Percentiles rank a stretch among this genome's conserved stretches.
These are phyloP conservation scores for Archaeoteleia sp. DNA, from an alignment of 2,888 invertebrate genomes.

Conservation along the genomic window DNA sequence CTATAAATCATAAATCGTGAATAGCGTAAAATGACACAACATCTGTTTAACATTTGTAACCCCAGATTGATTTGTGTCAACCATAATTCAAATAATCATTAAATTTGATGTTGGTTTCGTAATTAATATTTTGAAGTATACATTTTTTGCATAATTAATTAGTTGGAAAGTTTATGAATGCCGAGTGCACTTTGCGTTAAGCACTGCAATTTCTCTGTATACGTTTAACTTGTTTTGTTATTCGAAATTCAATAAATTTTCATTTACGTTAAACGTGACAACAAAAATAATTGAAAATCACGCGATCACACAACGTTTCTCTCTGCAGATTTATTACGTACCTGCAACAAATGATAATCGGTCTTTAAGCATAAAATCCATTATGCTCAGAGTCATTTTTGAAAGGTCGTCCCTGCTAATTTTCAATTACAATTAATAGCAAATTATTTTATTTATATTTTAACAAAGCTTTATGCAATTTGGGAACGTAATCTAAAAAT, in stretches of 20 bases:
- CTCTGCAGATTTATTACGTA: slow-evolving; percentile 23
- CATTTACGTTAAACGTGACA: slow-evolving; percentile 11
- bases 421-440: slow-evolving; percentile 17
- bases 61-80: too few species aligned
- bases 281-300: slow-evolving; percentile 19
- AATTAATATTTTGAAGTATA: slow-evolving; percentile 28
- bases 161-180: slow-evolving; percentile 29
- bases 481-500: too few species aligned
- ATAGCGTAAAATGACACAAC: too few species aligned
- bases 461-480: too few species aligned
- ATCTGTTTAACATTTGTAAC: too few species aligned
- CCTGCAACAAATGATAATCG: slow-evolving; percentile 24
- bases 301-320: slow-evolving; percentile 22
- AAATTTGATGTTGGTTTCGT: not conserved
- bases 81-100: too few species aligned
- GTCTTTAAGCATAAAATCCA: slow-evolving; percentile 26
- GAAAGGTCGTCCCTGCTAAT: slow-evolving; percentile 17
- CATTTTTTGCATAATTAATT: slow-evolving; percentile 33
- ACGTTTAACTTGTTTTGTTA: not conserved
- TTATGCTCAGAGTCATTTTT: slow-evolving; percentile 21
- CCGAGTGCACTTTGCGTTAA: slow-evolving; percentile 24
- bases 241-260: slow-evolving; percentile 36
- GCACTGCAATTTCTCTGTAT: slow-evolving; percentile 24
- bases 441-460: slow-evolving; percentile 21
- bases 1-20: too few species aligned